These are phyloP conservation scores for Poecilia wingei DNA, from an alignment of 2,797 vertebrate genomes.

Conservation along the genomic window DNA sequence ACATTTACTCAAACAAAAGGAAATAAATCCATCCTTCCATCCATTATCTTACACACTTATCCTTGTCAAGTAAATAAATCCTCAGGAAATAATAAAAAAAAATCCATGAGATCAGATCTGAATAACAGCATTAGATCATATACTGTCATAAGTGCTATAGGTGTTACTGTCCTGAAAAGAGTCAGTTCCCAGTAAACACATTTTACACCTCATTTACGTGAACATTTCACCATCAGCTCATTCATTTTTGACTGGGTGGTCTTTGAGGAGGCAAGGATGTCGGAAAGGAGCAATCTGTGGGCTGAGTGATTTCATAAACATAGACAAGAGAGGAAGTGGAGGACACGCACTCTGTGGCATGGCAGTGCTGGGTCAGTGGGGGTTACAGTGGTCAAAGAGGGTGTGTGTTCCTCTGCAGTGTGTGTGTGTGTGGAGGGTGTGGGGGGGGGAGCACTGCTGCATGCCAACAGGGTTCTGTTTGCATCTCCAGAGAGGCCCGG, in stretches of 20 bases:
- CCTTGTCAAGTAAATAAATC: neutral
- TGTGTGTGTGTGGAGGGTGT: neutral
- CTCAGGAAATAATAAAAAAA: neutral
- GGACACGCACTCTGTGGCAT: slow-evolving; percentile 47
- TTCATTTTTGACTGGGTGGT: slow-evolving; percentile 25
- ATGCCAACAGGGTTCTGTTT: slow-evolving; percentile 81
- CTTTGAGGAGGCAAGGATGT: slow-evolving; percentile 15
- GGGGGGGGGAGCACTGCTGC: slow-evolving; percentile 35
- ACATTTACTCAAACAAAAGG: neutral
- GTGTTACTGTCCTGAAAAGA: neutral
- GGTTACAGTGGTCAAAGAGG: slow-evolving; percentile 40
- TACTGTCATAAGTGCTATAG: neutral
- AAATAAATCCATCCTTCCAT: neutral
- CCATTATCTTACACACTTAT: no score
- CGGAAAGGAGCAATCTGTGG: slow-evolving; percentile 36
- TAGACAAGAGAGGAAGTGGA: slow-evolving; percentile 58
- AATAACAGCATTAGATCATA: neutral
- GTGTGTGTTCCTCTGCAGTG: slow-evolving; percentile 36
- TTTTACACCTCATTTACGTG: slow-evolving; percentile 2
- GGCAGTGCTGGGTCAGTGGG: slow-evolving; percentile 42
- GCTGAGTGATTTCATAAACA: slow-evolving; percentile 53
- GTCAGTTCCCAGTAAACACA: neutral
- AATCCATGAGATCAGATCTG: neutral
- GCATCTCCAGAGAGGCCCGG: slow-evolving; percentile 83
- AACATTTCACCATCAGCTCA: neutral